Evolutionary conservation across 2,797 vertebrate species (phyloP), one percentile per base, ranked within the genome.

Genomic region (Botia kubotai): DNA sequence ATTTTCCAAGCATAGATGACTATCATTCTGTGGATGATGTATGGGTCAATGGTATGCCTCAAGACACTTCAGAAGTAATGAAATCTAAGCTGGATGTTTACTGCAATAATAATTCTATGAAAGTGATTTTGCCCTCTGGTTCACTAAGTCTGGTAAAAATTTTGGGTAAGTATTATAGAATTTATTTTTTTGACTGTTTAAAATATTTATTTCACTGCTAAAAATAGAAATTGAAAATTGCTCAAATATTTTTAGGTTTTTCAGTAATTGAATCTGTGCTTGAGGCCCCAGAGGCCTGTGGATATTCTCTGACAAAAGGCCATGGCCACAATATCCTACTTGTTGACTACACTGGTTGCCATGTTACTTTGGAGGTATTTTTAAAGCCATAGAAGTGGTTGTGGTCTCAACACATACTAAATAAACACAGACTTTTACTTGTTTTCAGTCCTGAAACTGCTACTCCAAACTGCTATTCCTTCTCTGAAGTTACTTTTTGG

Each of bases 161-260:
- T 33, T 57, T 84, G 39, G 83, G 85, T 86, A 72, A 69, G 85
- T 78, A 39, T 17, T 17, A 53, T 11, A 52, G 8, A 33, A 33
- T 33, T 33, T 33, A 33, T 71, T 19, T 50, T 12, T 13, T 23
- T 67, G 53, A 19, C 26, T 33, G 66, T 21, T 8, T 14, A 17
- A 72, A 19, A 39, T 14, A 0, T n/a, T 8, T 52, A 50, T 2
- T 13, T 50, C 48, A 50, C 12, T 14, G 10, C 13, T 13, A 12
- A 50, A 50, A 1, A 2, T 19, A 17, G 17, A n/a, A n/a, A 17
- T n/a, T 55, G 6, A 17, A 53, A 7, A 0, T 43, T 21, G 19
- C 11, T 63, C 1, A 4, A 14, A n/a, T 50, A 13, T 50, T 65
- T 21, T 16, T 13, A 86, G 81, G 77, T 1, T n/a, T 14, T 1